A percentile compares a stretch with the other conserved stretches of the same genome.
Evolutionary conservation across 2,888 invertebrate species (phyloP).

Genomic region (Acheta domesticus): DNA sequence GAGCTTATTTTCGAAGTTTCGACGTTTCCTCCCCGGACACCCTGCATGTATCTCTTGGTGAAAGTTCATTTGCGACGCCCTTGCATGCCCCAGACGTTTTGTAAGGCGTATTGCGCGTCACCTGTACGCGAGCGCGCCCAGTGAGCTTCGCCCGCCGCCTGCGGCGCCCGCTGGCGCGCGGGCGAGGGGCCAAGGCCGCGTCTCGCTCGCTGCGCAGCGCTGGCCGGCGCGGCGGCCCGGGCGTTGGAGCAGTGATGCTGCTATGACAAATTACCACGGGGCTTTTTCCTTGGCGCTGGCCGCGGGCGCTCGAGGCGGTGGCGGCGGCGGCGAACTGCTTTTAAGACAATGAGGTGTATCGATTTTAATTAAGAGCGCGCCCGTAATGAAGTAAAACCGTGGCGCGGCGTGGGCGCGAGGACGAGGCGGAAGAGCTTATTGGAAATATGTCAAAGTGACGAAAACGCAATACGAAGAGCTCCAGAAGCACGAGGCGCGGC

Average conservation of each 20-base stretch:
- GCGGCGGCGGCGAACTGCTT: background rate
- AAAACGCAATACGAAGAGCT: background rate
- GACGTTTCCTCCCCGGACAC: no score
- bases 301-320: background rate
- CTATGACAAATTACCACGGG: background rate
- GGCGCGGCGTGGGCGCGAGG: background rate
- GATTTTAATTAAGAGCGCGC: constrained; percentile 1
- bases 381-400: background rate
- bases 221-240: background rate
- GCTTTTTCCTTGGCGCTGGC: background rate
- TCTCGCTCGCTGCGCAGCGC: no score
- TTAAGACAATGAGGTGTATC: constrained; percentile 18
- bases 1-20: no score
- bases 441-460: constrained; percentile 18
- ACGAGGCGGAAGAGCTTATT: background rate
- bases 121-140: no score
- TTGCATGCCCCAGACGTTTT: no score
- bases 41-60: no score
- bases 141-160: no score
- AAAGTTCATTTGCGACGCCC: no score
- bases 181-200: no score
- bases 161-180: no score
- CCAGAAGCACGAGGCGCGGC: no score
- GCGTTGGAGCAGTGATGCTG: background rate
- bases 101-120: no score